These are phyloP conservation scores for Alethe diademata DNA, from an alignment of 2,113 vertebrate species.

Conservation along the genomic window DNA sequence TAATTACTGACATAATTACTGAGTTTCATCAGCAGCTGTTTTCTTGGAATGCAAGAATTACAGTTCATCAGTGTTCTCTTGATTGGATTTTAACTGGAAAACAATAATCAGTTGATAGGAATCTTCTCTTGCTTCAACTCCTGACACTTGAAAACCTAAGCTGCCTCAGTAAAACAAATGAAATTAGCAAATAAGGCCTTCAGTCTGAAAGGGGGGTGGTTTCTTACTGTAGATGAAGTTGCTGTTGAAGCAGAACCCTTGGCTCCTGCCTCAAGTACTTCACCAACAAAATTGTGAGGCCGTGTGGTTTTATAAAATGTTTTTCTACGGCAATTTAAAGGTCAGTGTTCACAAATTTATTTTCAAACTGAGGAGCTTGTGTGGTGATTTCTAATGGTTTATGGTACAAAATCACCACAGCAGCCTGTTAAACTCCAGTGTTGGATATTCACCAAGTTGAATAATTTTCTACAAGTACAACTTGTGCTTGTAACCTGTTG, in stretches of 20 bases:
- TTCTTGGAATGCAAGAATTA: neutral
- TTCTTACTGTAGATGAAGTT: neutral
- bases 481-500: neutral
- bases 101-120: neutral
- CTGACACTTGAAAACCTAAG: neutral
- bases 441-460: neutral
- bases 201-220: accelerated
- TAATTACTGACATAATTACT: neutral
- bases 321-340: neutral
- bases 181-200: neutral
- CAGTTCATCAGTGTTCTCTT: neutral
- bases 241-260: neutral
- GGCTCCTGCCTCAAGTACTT: neutral
- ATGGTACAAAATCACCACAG: neutral
- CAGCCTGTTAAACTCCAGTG: neutral
- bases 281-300: accelerated
- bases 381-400: neutral
- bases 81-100: constrained; percentile 5
- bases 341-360: neutral
- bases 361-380: neutral
- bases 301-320: accelerated
- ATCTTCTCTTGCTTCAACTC: neutral
- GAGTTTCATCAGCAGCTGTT: neutral
- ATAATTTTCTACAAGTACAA: neutral
- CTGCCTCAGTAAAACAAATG: neutral